phyloP scores from a whole-genome alignment of 1,140 invertebrate species.

The Caenorhabditis tropicalis region DNA sequence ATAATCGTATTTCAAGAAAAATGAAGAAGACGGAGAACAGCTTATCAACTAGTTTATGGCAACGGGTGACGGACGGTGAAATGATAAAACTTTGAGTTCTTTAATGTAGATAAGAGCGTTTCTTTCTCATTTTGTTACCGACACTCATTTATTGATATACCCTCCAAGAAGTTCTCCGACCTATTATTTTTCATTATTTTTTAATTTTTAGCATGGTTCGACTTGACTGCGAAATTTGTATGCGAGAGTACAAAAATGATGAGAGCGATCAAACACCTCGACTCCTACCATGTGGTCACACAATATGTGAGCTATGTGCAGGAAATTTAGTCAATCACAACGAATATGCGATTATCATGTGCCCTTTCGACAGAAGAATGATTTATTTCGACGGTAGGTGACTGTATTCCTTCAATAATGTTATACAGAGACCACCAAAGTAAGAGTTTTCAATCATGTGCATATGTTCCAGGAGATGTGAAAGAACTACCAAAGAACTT shows the following conservation, averaged over 20 bases:
- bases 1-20: no score
- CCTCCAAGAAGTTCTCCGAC: no score
- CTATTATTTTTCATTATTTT: no score
- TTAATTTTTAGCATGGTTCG: neutral
- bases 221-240: neutral
- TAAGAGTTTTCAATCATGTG: no score
- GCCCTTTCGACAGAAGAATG: neutral
- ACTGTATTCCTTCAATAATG: no score
- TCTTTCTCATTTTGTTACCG: no score
- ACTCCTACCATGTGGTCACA: slow-evolving; percentile 5
- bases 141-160: no score
- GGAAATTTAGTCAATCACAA: neutral
- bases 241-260: neutral
- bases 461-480: neutral
- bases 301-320: neutral
- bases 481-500: slow-evolving; percentile 1
- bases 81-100: neutral
- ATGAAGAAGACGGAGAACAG: neutral
- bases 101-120: neutral
- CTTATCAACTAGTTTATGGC: neutral
- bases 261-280: neutral
- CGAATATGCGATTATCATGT: neutral
- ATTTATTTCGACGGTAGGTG: neutral
- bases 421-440: no score
- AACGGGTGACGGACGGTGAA: neutral